Base-by-base conservation (phyloP, 2,888 invertebrate species). In the Dynastes tityus region DNA sequence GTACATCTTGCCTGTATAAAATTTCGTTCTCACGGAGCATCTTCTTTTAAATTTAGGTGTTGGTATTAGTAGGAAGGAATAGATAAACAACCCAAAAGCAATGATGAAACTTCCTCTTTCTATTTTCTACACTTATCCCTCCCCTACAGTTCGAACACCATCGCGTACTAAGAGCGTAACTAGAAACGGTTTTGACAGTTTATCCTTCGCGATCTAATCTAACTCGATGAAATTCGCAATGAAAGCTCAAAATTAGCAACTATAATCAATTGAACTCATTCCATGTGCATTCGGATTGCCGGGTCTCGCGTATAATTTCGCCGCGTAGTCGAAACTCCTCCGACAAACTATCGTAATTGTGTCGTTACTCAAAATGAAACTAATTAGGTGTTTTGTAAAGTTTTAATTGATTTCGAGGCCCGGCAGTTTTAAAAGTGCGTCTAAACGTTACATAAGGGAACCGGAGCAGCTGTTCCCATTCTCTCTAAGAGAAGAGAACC, bases 351-450 rank as follows among this genome's bases (percentile, higher is more conserved):
- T 73, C 73, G 58, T 73, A 73, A 73, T 73, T 73, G 73, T 73
- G 73, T 73, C 73, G 73, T 73, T 73, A 73, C 73, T 73, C 73
- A 73, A 73, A 73, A 73, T 61, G 73, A 61, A 73, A 73, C 73
- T 73, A 73, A 73, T 73, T 71, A 71, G 71, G 55, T 71, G 71
- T 71, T 71, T 71, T 71, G 71, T 71, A 71, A 71, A 71, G 71
- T 73, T 73, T 73, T 73, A 73, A 73, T 73, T 73, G 73, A 73
- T 73, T 73, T 73, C 61, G 73, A 61, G 45, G 16, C 40, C 73
- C 73, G 58, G 27, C 61, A 73, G 58, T 73, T 73, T 73, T 73
- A 73, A 73, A 73, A 73, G 73, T 73, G 73, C 73, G 73, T 73
- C 61, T 73, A 73, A 73, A 73, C 73, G 73, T 73, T 73, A 73